A percentile compares a stretch with the other conserved stretches of the same genome.
Evolutionary conservation across 2,113 vertebrate species (phyloP).

Genomic region (Turnix velox): DNA sequence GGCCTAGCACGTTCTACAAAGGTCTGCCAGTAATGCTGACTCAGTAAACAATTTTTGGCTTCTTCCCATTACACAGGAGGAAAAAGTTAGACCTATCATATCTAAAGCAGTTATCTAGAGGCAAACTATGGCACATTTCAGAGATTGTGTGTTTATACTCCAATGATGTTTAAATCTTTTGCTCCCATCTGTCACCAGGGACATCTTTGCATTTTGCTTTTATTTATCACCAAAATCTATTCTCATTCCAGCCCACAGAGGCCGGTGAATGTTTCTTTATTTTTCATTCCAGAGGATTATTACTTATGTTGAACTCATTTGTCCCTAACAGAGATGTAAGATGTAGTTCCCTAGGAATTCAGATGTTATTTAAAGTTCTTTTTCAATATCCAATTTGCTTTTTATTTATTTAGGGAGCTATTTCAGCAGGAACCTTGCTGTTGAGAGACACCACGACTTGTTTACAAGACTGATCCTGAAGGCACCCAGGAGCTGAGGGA

Average conservation of each 20-base stretch:
- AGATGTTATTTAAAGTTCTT: conserved; percentile 66
- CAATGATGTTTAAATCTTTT: background rate
- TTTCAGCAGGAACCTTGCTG: conserved; percentile 34
- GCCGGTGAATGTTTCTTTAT: background rate
- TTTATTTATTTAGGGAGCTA: conserved; percentile 57
- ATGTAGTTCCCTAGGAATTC: conserved; percentile 53
- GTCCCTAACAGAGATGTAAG: conserved; percentile 38
- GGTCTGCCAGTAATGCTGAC: background rate
- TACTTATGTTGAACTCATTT: conserved; percentile 16
- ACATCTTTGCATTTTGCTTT: background rate
- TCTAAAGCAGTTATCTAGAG: background rate
- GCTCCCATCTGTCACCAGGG: background rate
- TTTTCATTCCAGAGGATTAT: conserved; percentile 12
- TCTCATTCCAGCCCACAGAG: background rate
- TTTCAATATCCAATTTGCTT: conserved; percentile 60
- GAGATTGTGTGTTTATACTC: background rate
- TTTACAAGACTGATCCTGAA: background rate
- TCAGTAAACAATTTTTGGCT: background rate
- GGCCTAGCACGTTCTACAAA: background rate
- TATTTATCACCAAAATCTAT: background rate
- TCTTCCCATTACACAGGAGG: background rate
- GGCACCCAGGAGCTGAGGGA: background rate
- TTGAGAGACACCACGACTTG: background rate
- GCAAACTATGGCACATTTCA: background rate
- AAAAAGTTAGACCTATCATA: background rate